Conservation (phyloP, 2,888 invertebrate species). For the Pristionchus maxplancki region DNA sequence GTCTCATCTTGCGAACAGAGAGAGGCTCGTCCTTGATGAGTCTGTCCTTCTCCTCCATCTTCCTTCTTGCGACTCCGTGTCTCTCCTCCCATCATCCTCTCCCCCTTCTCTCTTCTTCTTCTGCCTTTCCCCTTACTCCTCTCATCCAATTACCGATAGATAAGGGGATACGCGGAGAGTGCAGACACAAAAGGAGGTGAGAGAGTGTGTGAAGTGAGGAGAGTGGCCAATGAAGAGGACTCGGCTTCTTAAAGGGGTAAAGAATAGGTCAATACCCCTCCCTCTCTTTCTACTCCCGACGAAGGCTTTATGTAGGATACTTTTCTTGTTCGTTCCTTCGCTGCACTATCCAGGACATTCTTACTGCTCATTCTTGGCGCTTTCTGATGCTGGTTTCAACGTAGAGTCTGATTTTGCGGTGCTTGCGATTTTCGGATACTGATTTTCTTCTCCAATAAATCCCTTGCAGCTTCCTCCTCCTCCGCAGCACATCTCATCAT, state of each 20-base stretch:
- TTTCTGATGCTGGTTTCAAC: no score
- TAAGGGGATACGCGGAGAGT: constrained; percentile 20
- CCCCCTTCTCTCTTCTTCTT: not conserved
- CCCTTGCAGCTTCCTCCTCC: not conserved
- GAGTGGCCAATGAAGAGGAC: constrained; percentile 44
- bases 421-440: not conserved
- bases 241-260: constrained; percentile 38
- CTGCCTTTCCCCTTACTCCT: constrained; percentile 1
- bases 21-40: not conserved
- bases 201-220: not conserved
- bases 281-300: not conserved
- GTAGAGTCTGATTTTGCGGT: not conserved
- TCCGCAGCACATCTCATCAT: not conserved
- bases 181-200: constrained; percentile 12
- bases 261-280: constrained; percentile 49
- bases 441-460: not conserved
- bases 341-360: not conserved
- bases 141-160: constrained; percentile 49
- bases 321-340: not conserved
- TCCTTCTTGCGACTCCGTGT: constrained; percentile 27
- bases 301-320: not conserved
- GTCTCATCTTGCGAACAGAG: not conserved
- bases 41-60: not conserved
- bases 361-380: no score
- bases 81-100: not conserved